These are phyloP conservation scores for Hemichromis elongatus DNA, from an alignment of 2,113 vertebrate genomes.

Conservation along the genomic window DNA sequence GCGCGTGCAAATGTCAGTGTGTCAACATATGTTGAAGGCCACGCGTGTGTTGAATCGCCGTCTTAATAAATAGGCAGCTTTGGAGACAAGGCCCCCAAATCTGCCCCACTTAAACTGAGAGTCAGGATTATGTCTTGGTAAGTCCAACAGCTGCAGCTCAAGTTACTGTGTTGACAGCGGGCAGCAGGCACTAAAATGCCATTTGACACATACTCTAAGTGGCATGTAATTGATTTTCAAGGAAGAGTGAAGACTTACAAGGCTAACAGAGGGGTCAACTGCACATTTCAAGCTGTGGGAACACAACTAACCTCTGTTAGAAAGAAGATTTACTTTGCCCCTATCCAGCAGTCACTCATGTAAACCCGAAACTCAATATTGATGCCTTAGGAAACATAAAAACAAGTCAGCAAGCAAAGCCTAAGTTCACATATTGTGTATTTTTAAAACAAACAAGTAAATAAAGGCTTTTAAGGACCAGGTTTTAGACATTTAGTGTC, in stretches of 20 bases:
- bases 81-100: neutral
- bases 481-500: neutral
- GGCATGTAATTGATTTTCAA: constrained; percentile 63
- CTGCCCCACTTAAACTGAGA: constrained; percentile 1
- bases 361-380: neutral
- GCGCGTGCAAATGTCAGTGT: neutral
- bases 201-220: constrained; percentile 57
- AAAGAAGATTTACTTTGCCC: constrained; percentile 6
- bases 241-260: constrained; percentile 53
- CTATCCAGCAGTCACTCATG: neutral
- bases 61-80: constrained; percentile 14
- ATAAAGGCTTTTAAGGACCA: neutral
- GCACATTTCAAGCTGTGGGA: constrained; percentile 1
- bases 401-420: neutral
- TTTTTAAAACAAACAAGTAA: neutral
- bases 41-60: neutral
- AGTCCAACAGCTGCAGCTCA: constrained; percentile 53
- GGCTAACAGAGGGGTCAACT: constrained; percentile 17
- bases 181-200: constrained; percentile 36
- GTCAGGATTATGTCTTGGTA: constrained; percentile 27
- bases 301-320: constrained; percentile 11
- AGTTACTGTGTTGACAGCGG: constrained; percentile 39
- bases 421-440: neutral
- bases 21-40: neutral
- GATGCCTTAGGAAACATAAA: neutral